Base-by-base conservation (phyloP, 2,797 vertebrate genomes). In the Zalophus californianus region DNA sequence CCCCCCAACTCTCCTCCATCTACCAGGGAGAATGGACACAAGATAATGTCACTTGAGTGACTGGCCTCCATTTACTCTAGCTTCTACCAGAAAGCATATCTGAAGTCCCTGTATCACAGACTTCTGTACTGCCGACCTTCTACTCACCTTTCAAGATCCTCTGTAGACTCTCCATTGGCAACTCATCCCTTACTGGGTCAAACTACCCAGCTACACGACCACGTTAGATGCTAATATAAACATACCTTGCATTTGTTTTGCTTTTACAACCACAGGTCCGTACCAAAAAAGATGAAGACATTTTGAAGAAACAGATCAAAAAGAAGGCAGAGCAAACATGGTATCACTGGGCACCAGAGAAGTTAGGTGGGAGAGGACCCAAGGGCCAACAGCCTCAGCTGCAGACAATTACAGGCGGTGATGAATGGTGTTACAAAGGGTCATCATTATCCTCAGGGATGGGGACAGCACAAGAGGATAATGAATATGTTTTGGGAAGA, bases 401-500 rank as follows among this genome's bases (percentile, higher is more conserved):
- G 96, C 94, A 90, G 54, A 96, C 62, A 89, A 86, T 97, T 97
- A 89, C 2, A 32, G 86, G 79, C 60, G 90, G 68, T 94, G 94
- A 97, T 93, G 29, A 96, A 94, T 96, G 73, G 62, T 94, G 78
- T 91, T 82, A 83, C 90, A 95, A 58, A 95, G 58, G 91, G 95
- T 95, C 90, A 48, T 94, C 94, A 92, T 96, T 94, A 91, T 52
- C 85, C 94, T 94, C 35, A 35, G 52, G 77, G 86, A 88, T 52
- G 56, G 88, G 90, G 86, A 93, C 79, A 68, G 85, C 72, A 62
- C 58, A 62, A 60, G 62, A 94, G 77, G 73, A 88, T 96, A 97
- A 97, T 97, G 96, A 97, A 77, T 95, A 87, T 96, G 92, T 93
- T 92, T 90, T 87, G 41, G 83, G 60, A 95, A 95, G 96, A 96